Percentiles rank a stretch among this genome's conserved stretches.
phyloP scores from a whole-genome alignment of 2,113 vertebrate genomes.

The Chrysochloris asiatica region DNA sequence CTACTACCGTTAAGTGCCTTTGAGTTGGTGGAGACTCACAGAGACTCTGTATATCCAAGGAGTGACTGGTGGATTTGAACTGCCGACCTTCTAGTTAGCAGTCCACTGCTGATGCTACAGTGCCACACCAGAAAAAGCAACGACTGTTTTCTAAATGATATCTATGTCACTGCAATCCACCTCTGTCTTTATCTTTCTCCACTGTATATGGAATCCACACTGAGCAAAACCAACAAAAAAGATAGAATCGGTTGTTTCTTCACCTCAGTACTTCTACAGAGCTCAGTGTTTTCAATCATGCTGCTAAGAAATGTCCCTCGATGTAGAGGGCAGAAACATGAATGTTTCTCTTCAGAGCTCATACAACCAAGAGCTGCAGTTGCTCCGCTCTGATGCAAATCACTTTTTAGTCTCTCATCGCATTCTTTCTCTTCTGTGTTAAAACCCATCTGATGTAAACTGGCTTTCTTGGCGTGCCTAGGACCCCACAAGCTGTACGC shows the following conservation, averaged over 20 bases:
- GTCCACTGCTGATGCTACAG: too few species aligned
- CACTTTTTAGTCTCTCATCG: neutral
- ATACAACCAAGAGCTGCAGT: constrained; percentile 4
- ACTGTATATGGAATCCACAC: neutral
- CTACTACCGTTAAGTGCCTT: too few species aligned
- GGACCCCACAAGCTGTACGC: neutral
- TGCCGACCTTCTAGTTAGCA: too few species aligned
- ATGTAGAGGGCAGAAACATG: neutral
- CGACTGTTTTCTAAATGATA: constrained; percentile 35
- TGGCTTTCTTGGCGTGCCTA: neutral
- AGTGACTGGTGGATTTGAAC: too few species aligned
- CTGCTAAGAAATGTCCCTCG: constrained; percentile 26
- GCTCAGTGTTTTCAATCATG: constrained; percentile 22
- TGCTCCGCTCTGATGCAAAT: constrained; percentile 4
- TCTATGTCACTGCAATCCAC: neutral
- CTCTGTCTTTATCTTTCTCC: neutral
- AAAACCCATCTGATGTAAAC: neutral
- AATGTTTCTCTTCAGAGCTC: constrained; percentile 19
- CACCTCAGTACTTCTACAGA: neutral
- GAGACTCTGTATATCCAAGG: too few species aligned
- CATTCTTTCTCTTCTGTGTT: neutral
- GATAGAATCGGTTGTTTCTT: neutral
- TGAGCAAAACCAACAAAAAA: constrained; percentile 4
- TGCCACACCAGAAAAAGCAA: too few species aligned
- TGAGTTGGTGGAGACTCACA: too few species aligned